Percentiles rank a stretch among this genome's conserved stretches.
Evolutionary conservation across 2,888 invertebrate genomes (phyloP).

Genomic region (Neuroscelio doddi): DNA sequence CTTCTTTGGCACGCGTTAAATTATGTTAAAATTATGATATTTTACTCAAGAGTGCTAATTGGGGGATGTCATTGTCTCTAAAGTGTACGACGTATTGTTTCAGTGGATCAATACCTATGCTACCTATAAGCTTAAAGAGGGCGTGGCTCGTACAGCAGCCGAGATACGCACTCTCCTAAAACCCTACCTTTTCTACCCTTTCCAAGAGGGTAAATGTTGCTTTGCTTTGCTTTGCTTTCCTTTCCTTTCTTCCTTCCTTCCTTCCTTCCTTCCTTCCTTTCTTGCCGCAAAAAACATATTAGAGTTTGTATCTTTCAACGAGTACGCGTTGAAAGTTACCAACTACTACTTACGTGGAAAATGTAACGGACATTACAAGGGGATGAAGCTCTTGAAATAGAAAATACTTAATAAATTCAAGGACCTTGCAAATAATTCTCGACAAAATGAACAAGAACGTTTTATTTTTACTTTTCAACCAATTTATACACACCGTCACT

Average conservation of each 20-base stretch:
- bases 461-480: no score
- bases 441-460: no score
- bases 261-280: no score
- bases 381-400: background rate
- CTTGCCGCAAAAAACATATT: no score
- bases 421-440: no score
- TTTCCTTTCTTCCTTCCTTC: no score
- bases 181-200: constrained; percentile 55
- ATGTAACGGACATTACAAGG: background rate
- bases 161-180: constrained; percentile 64
- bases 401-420: no score
- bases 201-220: constrained; percentile 50
- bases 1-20: no score
- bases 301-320: background rate
- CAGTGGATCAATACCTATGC: constrained; percentile 69
- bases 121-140: constrained; percentile 68
- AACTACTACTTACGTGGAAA: background rate
- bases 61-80: constrained; percentile 67
- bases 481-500: no score
- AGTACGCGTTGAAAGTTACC: background rate
- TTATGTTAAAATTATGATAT: constrained; percentile 4
- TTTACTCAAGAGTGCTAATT: constrained; percentile 55
- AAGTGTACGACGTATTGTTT: constrained; percentile 68
- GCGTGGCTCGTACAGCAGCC: constrained; percentile 69
- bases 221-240: no score